These are phyloP conservation scores for Poicephalus meyeri DNA, from an alignment of 2,113 vertebrate genomes.

Conservation along the genomic window DNA sequence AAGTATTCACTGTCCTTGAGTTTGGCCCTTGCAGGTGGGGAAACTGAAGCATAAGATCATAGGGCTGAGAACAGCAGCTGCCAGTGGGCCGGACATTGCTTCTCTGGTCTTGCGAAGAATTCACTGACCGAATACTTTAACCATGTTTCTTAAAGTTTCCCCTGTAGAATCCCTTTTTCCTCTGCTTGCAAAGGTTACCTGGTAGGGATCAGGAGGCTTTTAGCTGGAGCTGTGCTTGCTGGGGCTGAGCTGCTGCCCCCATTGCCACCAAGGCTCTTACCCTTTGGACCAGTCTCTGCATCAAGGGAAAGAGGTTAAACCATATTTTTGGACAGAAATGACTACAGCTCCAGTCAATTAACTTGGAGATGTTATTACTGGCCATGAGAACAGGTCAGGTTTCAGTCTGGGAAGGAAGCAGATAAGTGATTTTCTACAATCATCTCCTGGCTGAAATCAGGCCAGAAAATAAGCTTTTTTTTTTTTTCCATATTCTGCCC, in stretches of 20 bases:
- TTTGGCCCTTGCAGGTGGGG: not conserved
- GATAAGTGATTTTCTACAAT: not conserved
- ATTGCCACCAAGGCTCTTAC: not conserved
- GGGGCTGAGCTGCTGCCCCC: not conserved
- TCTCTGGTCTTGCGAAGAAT: not conserved
- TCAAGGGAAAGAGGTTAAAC: not conserved
- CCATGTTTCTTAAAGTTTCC: not conserved
- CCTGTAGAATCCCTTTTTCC: not conserved
- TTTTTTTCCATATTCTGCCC: not conserved
- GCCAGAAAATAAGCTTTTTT: not conserved
- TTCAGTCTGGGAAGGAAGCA: not conserved
- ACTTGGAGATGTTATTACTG: not conserved
- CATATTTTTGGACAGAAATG: not conserved
- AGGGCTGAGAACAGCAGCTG: not conserved
- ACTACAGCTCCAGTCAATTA: slow-evolving; percentile 3
- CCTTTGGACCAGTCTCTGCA: not conserved
- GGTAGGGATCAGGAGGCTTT: not conserved
- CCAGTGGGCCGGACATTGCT: not conserved
- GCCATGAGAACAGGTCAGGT: not conserved
- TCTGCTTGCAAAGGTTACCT: not conserved
- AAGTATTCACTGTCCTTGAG: rapidly evolving
- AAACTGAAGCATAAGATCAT: not conserved
- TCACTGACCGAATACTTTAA: not conserved
- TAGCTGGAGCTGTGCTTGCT: not conserved
- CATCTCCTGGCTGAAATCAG: not conserved